phyloP scores from a whole-genome alignment of 2,888 invertebrate species.

The Amiota communis region DNA sequence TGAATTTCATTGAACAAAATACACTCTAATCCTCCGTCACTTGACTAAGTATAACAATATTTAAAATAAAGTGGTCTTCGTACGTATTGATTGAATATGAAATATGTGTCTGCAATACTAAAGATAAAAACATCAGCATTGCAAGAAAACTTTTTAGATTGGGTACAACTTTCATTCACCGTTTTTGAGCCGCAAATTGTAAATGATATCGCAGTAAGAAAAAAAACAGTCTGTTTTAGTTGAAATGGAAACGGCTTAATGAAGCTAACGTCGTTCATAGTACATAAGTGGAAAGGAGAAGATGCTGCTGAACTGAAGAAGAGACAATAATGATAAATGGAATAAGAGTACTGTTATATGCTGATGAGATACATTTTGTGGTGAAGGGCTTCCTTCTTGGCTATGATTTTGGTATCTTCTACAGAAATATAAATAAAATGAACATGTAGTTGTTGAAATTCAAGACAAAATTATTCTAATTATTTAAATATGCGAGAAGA shows the following conservation, averaged over 20 bases:
- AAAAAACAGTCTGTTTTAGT: background rate
- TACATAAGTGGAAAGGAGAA: constrained; percentile 31
- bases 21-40: background rate
- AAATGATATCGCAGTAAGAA: background rate
- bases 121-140: background rate
- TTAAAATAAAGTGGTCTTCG: too few relatives aligned
- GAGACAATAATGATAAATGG: background rate
- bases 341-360: background rate
- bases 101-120: background rate
- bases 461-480: constrained; percentile 63
- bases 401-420: constrained; percentile 20
- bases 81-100: background rate
- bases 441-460: constrained; percentile 44
- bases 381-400: constrained; percentile 59
- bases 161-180: constrained; percentile 16
- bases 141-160: background rate
- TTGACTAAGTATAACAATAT: background rate
- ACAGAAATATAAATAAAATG: constrained; percentile 38
- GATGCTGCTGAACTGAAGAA: background rate
- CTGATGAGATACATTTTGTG: constrained; percentile 40
- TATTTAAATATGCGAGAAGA: constrained; percentile 54
- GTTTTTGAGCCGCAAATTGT: constrained; percentile 23
- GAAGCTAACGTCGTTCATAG: background rate
- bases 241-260: constrained; percentile 8
- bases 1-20: background rate